These are phyloP conservation scores for Paracyprichromis sp. DNA, from an alignment of 2,113 vertebrate species.

Conservation along the genomic window DNA sequence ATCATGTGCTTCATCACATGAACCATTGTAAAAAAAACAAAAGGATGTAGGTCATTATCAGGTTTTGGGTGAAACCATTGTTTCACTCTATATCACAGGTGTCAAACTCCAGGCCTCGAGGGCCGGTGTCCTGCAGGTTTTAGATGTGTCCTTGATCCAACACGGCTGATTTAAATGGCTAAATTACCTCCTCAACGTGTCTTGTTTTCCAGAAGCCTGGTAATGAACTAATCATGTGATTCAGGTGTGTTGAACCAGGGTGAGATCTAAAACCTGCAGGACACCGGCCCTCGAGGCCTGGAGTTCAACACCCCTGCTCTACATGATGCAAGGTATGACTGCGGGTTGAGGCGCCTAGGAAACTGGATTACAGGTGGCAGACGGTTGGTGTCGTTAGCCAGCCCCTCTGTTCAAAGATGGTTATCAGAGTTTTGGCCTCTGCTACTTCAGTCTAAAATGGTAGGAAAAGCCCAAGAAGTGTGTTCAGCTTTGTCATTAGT, in stretches of 20 bases:
- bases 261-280: background rate
- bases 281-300: background rate
- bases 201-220: fast-evolving
- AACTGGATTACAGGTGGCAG: background rate
- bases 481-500: background rate
- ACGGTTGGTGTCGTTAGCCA: background rate
- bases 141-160: background rate
- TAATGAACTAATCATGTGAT: background rate
- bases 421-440: background rate
- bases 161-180: fast-evolving
- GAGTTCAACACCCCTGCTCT: background rate
- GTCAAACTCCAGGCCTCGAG: background rate
- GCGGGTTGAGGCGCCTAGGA: background rate
- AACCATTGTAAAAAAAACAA: background rate
- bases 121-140: background rate
- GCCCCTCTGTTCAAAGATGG: background rate
- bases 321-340: background rate
- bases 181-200: fast-evolving
- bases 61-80: background rate
- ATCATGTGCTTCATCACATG: background rate
- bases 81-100: background rate
- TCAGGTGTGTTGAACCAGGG: background rate
- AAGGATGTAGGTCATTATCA: background rate
- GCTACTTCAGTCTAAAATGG: background rate
- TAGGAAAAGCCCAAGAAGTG: background rate